Conservation (phyloP, 1,140 invertebrate genomes). For the Papilio glaucus region DNA sequence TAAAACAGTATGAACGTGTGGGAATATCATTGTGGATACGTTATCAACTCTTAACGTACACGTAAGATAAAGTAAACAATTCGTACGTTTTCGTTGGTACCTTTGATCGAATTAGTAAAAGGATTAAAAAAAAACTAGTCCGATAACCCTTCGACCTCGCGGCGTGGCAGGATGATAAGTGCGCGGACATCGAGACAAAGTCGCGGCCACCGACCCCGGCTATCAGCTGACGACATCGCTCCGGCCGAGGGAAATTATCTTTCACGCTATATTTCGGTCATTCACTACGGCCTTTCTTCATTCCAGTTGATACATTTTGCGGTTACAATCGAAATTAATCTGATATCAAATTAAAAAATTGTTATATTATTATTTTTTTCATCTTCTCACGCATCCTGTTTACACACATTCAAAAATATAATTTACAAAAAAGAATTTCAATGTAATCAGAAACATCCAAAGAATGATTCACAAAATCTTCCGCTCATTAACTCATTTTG, state of each 20-base stretch:
- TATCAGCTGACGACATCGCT: conserved; percentile 81
- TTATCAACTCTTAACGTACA: too few relatives aligned
- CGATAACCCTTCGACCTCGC: conserved; percentile 72
- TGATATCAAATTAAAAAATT: neutral
- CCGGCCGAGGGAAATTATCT: conserved; percentile 73
- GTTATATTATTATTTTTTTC: neutral
- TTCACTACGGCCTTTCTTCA: conserved; percentile 56
- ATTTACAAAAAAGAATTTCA: conserved; percentile 30
- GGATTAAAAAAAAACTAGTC: conserved; percentile 66
- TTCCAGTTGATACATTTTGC: neutral
- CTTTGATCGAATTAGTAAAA: conserved; percentile 48
- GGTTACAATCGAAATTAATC: neutral
- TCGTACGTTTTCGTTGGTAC: neutral
- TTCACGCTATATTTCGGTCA: conserved; percentile 75
- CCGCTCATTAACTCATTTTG: conserved; percentile 55
- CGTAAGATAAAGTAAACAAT: neutral
- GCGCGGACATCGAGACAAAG: conserved; percentile 75
- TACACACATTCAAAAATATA: neutral
- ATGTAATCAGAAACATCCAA: conserved; percentile 44
- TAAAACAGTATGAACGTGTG: too few relatives aligned
- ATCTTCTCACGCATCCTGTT: neutral
- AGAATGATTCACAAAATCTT: conserved; percentile 60
- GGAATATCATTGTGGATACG: too few relatives aligned
- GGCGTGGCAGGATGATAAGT: conserved; percentile 64
- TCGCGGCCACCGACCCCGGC: conserved; percentile 72